phyloP scores from a whole-genome alignment of 2,797 vertebrate genomes.

The Parauchenoglanis ngamensis region DNA sequence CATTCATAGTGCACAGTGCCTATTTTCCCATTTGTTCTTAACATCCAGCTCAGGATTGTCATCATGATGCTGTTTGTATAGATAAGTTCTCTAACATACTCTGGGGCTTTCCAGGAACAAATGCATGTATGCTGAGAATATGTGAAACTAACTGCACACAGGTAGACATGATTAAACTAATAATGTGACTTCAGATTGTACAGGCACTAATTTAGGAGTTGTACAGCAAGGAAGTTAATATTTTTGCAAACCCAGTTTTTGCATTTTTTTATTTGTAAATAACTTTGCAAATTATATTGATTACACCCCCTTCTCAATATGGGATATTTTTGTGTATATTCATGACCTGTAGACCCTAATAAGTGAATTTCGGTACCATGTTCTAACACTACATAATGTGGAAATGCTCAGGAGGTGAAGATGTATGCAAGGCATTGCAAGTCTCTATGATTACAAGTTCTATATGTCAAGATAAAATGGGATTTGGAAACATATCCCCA shows the following conservation, averaged over 20 bases:
- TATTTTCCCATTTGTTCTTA: no score
- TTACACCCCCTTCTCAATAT: not conserved
- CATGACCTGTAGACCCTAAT: not conserved
- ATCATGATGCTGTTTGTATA: no score
- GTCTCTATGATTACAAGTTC: not conserved
- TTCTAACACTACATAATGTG: not conserved
- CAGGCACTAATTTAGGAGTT: no score
- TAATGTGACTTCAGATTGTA: no score
- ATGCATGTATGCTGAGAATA: no score
- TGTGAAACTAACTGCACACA: no score
- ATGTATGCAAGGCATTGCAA: not conserved
- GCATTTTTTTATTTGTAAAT: not conserved
- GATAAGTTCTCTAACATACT: no score
- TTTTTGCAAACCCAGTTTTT: not conserved
- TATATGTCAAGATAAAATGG: not conserved
- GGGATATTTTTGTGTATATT: not conserved
- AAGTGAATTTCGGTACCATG: not conserved
- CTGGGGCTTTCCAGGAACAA: no score
- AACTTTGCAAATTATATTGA: not conserved
- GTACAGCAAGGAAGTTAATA: no score
- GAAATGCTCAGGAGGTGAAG: not conserved
- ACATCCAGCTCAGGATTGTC: no score
- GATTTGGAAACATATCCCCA: not conserved
- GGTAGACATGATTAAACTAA: no score
- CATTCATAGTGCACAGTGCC: no score